phyloP scores from a whole-genome alignment of 1,140 invertebrate genomes.

The Drosophila seguyi region DNA sequence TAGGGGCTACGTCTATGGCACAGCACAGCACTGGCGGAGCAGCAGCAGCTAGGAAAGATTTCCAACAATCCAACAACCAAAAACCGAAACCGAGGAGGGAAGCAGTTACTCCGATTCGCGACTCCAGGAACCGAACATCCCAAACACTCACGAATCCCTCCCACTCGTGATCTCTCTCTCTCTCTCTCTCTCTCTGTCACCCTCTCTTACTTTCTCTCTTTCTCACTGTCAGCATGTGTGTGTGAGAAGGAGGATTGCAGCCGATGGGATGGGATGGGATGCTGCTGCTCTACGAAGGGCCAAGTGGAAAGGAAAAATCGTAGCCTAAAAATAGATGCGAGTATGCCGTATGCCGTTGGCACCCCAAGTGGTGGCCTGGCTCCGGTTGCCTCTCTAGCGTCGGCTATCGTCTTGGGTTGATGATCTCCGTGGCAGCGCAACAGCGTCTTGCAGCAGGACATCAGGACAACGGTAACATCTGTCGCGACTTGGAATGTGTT shows the following conservation, averaged over 20 bases:
- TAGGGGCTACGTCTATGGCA: slow-evolving; percentile 7
- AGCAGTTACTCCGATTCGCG: slow-evolving; percentile 59
- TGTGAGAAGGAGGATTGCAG: slow-evolving; percentile 5
- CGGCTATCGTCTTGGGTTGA: slow-evolving; percentile 30
- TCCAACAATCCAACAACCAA: slow-evolving; percentile 27
- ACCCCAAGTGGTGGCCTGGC: slow-evolving; percentile 54
- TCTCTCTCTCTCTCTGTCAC: neutral
- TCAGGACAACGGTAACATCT: slow-evolving; percentile 6
- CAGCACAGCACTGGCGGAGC: slow-evolving; percentile 3
- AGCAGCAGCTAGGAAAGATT: slow-evolving; percentile 40
- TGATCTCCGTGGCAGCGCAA: slow-evolving; percentile 20
- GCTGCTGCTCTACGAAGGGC: slow-evolving; percentile 52
- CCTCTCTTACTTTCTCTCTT: neutral
- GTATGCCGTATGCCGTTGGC: slow-evolving; percentile 41
- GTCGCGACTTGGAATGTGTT: neutral
- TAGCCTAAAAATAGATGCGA: slow-evolving; percentile 75
- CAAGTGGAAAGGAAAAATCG: slow-evolving; percentile 78
- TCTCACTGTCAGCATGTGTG: too few species aligned
- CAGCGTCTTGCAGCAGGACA: slow-evolving; percentile 1
- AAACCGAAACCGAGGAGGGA: slow-evolving; percentile 28
- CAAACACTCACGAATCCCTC: neutral
- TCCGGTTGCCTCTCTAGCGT: slow-evolving; percentile 32
- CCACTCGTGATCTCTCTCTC: neutral
- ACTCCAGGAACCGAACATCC: slow-evolving; percentile 45
- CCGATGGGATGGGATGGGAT: slow-evolving; percentile 7